phyloP scores from a whole-genome alignment of 2,797 vertebrate genomes.

The Todus mexicanus region DNA sequence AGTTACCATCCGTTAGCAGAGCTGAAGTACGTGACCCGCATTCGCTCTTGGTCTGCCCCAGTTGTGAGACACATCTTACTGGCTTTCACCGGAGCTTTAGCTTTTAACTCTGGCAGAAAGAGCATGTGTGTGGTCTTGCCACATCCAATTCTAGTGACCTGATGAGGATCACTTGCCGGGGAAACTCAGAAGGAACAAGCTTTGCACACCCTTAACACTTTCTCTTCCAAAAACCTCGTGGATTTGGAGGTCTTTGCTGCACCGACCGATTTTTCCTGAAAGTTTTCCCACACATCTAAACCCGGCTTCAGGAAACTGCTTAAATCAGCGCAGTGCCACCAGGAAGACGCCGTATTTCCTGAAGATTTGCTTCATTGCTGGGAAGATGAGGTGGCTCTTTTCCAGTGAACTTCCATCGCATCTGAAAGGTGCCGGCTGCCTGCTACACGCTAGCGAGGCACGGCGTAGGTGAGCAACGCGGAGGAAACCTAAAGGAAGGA shows the following conservation, averaged over 20 bases:
- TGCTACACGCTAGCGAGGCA: background rate
- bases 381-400: slow-evolving; percentile 50
- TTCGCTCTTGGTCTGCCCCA: background rate
- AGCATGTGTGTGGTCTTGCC: background rate
- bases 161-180: background rate
- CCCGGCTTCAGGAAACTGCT: background rate
- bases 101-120: background rate
- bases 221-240: background rate
- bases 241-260: background rate
- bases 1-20: rapidly evolving
- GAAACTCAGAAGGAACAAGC: background rate
- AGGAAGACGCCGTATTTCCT: slow-evolving; percentile 59
- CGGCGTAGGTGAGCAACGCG: background rate
- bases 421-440: background rate
- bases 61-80: background rate
- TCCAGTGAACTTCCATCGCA: slow-evolving; percentile 45
- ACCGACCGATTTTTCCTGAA: background rate
- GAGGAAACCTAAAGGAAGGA: background rate
- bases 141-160: background rate
- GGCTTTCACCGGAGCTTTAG: background rate
- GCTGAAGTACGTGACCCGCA: rapidly evolving
- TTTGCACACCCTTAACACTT: background rate
- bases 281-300: background rate
- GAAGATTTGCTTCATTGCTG: slow-evolving; percentile 55
- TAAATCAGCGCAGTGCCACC: background rate